Evolutionary conservation across 2,888 invertebrate genomes (phyloP).

Genomic region (Theretra japonica): DNA sequence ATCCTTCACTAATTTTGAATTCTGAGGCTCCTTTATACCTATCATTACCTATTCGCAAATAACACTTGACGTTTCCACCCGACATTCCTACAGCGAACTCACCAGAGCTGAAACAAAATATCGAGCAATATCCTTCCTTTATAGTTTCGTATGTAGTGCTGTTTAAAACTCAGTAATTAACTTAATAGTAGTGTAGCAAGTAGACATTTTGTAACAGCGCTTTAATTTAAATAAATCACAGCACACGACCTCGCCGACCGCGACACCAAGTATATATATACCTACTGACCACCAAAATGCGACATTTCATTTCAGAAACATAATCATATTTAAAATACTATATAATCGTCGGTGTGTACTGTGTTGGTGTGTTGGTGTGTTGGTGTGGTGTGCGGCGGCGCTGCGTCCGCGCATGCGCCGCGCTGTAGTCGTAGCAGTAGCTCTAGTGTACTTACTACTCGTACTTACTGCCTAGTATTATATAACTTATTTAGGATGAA

Average conservation of each 20-base stretch:
- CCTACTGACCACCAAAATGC: neutral
- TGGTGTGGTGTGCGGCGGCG: neutral
- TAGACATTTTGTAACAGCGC: constrained; percentile 21
- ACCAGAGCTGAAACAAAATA: neutral
- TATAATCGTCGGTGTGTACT: neutral
- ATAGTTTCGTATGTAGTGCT: neutral
- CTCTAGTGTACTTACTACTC: neutral
- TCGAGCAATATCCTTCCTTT: constrained; percentile 7
- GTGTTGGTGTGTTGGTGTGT: neutral
- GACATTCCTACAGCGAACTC: neutral
- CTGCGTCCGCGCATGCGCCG: neutral
- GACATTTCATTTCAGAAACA: too few species aligned
- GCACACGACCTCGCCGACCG: constrained; percentile 17
- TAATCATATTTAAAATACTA: neutral
- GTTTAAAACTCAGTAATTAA: constrained; percentile 13
- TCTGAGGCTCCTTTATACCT: neutral
- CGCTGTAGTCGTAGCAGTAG: neutral
- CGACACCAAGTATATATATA: neutral
- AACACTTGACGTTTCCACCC: neutral
- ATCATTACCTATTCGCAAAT: neutral
- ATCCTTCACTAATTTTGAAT: neutral
- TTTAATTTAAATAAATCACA: constrained; percentile 21
- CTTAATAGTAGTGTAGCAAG: constrained; percentile 19
- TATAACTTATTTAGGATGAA: constrained; percentile 13
- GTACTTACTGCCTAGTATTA: constrained; percentile 18